phyloP scores from a whole-genome alignment of 2,797 vertebrate genomes.

The Hybognathus amarus region DNA sequence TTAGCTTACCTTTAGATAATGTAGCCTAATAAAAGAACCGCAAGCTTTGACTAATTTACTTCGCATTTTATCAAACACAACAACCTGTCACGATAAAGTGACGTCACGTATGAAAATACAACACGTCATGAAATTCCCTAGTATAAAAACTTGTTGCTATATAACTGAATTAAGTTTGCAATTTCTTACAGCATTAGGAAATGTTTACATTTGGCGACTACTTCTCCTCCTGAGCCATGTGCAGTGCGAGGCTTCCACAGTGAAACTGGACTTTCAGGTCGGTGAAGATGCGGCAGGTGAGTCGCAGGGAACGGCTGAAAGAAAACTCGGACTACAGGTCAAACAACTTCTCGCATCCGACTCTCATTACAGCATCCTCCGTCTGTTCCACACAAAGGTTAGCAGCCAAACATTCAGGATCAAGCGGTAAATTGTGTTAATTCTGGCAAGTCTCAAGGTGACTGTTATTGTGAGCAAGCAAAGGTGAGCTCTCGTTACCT shows the following conservation, averaged over 20 bases:
- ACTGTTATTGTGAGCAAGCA: slow-evolving; percentile 67
- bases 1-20: background rate
- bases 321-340: slow-evolving; percentile 97
- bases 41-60: background rate
- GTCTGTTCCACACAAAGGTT: slow-evolving; percentile 39
- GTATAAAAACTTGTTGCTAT: background rate
- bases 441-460: slow-evolving; percentile 8
- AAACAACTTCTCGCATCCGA: slow-evolving; percentile 83
- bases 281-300: slow-evolving; percentile 90
- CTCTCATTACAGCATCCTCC: slow-evolving; percentile 46
- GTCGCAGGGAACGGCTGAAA: slow-evolving; percentile 76
- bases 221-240: slow-evolving; percentile 87
- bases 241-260: slow-evolving; percentile 96
- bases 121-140: background rate
- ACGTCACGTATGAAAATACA: background rate
- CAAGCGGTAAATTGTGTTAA: slow-evolving; percentile 12
- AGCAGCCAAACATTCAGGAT: slow-evolving; percentile 29
- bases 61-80: background rate
- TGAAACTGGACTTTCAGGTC: slow-evolving; percentile 99
- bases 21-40: background rate
- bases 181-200: background rate
- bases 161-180: background rate
- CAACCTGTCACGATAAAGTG: background rate
- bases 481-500: slow-evolving; percentile 56
- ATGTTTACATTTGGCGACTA: slow-evolving; percentile 73